Conservation (phyloP, 1,140 invertebrate genomes). For the Homalodisca vitripennis region DNA sequence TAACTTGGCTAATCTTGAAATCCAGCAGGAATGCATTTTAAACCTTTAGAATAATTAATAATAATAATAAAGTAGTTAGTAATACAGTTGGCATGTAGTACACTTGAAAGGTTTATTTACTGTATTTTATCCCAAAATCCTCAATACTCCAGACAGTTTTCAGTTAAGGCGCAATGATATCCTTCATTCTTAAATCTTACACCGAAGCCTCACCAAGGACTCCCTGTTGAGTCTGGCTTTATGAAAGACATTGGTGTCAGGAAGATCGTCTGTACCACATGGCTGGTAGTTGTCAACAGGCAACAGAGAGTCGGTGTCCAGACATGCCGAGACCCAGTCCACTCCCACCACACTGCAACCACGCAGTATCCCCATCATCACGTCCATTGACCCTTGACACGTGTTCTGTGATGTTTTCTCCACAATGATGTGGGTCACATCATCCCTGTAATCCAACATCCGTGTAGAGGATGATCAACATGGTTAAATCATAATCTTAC, state of each 20-base stretch:
- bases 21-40: too few relatives aligned
- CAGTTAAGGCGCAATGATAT: too few relatives aligned
- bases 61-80: too few relatives aligned
- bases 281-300: neutral
- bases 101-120: too few relatives aligned
- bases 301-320: neutral
- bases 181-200: too few relatives aligned
- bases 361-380: neutral
- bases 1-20: too few relatives aligned
- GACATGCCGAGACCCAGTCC: conserved; percentile 1
- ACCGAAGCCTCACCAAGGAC: neutral
- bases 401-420: neutral
- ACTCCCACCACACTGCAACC: conserved; percentile 10
- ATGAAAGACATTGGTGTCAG: neutral
- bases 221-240: conserved; percentile 1
- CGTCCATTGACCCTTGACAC: neutral
- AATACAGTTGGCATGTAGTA: too few relatives aligned
- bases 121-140: too few relatives aligned
- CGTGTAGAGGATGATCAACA: neutral
- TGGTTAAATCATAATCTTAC: too few relatives aligned
- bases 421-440: neutral
- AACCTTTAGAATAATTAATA: too few relatives aligned
- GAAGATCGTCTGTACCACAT: neutral
- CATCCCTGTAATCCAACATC: neutral
- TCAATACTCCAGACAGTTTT: too few relatives aligned